These are phyloP conservation scores for Scelioninae gen. 2 DNA, from an alignment of 2,888 invertebrate species.

Conservation along the genomic window DNA sequence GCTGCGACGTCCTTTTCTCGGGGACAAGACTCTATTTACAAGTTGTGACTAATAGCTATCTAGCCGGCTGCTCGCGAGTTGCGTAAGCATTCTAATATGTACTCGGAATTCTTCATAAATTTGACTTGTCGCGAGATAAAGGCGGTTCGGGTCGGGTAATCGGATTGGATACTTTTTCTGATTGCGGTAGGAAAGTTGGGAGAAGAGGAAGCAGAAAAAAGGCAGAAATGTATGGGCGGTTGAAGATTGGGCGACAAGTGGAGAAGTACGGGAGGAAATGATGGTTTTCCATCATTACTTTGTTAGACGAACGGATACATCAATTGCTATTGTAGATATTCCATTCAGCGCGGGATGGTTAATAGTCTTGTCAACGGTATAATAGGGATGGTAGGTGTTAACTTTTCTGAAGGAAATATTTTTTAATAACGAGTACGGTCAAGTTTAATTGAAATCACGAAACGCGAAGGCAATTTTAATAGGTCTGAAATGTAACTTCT, in stretches of 20 bases:
- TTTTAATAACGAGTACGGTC: slow-evolving; percentile 25
- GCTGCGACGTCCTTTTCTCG: too few species aligned
- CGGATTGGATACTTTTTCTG: slow-evolving; percentile 30
- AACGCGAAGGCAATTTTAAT: too few species aligned
- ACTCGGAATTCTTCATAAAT: slow-evolving; percentile 17
- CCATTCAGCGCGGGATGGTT: slow-evolving; percentile 25
- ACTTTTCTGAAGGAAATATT: slow-evolving; percentile 22
- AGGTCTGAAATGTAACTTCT: too few species aligned
- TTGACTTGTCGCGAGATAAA: slow-evolving; percentile 14
- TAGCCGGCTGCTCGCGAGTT: slow-evolving; percentile 5
- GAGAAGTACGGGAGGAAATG: slow-evolving; percentile 6
- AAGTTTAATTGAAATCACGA: too few species aligned
- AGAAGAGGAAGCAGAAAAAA: not conserved
- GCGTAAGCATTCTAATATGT: slow-evolving; percentile 1
- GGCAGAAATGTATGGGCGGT: slow-evolving; percentile 1
- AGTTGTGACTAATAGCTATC: slow-evolving; percentile 22
- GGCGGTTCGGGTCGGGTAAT: slow-evolving; percentile 10
- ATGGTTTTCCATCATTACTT: slow-evolving; percentile 24
- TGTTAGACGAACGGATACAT: slow-evolving; percentile 38
- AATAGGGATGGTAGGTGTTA: slow-evolving; percentile 43
- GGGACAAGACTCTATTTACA: slow-evolving; percentile 28
- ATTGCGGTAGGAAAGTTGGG: not conserved
- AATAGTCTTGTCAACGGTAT: slow-evolving; percentile 44
- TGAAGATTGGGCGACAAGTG: slow-evolving; percentile 18
- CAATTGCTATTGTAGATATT: slow-evolving; percentile 41